Evolutionary conservation across 2,797 vertebrate genomes (phyloP).

Genomic region (Eulemur mongoz): DNA sequence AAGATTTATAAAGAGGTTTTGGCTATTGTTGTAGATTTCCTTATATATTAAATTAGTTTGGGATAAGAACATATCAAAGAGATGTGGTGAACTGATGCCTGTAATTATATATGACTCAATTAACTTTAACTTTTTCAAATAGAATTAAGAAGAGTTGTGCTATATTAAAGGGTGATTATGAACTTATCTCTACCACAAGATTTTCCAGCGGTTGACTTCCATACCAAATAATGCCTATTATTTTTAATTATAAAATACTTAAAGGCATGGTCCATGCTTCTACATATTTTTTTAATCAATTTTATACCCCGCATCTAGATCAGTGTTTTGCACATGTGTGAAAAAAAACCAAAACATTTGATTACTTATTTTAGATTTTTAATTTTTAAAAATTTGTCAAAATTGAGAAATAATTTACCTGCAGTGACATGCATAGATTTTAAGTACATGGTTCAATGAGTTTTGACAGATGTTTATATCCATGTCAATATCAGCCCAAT

Average conservation of each 20-base stretch:
- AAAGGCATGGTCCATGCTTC: background rate
- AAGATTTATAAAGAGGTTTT: background rate
- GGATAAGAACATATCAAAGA: background rate
- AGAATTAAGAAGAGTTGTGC: background rate
- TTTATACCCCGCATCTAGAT: background rate
- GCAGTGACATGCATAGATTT: background rate
- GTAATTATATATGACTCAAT: conserved; percentile 17
- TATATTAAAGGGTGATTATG: background rate
- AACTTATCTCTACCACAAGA: background rate
- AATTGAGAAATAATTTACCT: background rate
- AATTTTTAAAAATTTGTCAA: background rate
- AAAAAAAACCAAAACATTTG: background rate
- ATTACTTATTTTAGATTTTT: background rate
- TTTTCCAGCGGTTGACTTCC: background rate
- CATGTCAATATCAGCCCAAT: background rate
- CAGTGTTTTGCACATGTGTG: background rate
- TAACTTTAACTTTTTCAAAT: background rate
- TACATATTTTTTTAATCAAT: background rate
- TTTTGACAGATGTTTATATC: background rate
- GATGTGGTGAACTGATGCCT: background rate
- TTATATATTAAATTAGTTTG: background rate
- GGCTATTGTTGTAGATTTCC: background rate
- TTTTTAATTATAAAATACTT: background rate
- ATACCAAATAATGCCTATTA: background rate
- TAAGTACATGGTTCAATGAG: background rate